Conservation (phyloP, 2,113 vertebrate species). For the Lampris megalopsis region DNA sequence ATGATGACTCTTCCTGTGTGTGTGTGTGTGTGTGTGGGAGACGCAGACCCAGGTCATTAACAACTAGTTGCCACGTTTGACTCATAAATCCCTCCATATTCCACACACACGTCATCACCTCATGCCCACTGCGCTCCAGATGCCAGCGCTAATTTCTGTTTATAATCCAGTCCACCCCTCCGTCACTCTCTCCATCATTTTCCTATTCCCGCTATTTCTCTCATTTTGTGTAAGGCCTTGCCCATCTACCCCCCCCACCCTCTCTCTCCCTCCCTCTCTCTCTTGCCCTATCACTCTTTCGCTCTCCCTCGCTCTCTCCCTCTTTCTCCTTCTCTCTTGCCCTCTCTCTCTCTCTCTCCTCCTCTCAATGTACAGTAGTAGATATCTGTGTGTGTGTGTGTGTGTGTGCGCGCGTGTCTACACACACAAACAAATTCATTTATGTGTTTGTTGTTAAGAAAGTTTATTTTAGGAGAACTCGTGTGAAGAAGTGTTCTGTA, state of each 20-base stretch:
- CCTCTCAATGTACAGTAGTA: neutral
- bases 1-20: slow-evolving; percentile 3
- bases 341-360: neutral
- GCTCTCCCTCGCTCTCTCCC: neutral
- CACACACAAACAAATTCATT: neutral
- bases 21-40: slow-evolving; percentile 32
- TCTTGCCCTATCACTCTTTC: neutral
- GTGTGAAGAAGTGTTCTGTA: too few species aligned
- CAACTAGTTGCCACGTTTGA: slow-evolving; percentile 54
- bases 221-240: too few species aligned
- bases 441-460: neutral
- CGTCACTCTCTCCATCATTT: too few species aligned
- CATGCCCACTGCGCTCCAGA: too few species aligned
- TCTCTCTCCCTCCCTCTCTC: neutral
- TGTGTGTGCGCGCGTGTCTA: slow-evolving; percentile 14
- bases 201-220: too few species aligned
- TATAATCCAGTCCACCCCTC: too few species aligned
- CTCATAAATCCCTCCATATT: slow-evolving; percentile 43
- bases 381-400: slow-evolving; percentile 1
- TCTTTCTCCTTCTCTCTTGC: neutral
- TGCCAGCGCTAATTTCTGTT: too few species aligned
- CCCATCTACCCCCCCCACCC: too few species aligned
- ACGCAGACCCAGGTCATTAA: slow-evolving; percentile 45
- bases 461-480: too few species aligned
- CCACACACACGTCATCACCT: slow-evolving; percentile 1